phyloP scores from a whole-genome alignment of 2,888 invertebrate species.

The Saturnia pavonia region DNA sequence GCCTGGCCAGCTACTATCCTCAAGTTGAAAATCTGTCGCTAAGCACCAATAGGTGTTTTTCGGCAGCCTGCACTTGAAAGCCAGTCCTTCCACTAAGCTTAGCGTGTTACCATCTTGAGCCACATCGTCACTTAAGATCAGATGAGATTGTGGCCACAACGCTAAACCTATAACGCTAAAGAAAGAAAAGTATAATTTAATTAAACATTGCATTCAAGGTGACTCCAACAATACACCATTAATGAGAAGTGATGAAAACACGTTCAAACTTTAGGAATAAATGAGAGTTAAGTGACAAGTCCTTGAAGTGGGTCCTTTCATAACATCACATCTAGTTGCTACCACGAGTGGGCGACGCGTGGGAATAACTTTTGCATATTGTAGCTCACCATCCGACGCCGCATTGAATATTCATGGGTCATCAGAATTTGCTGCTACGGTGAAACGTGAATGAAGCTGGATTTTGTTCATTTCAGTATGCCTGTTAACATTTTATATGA shows the following conservation, averaged over 20 bases:
- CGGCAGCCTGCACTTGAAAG: too few species aligned
- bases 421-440: slow-evolving; percentile 8
- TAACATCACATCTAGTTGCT: neutral
- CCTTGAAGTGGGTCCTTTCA: slow-evolving; percentile 9
- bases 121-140: too few species aligned
- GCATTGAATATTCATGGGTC: slow-evolving; percentile 38
- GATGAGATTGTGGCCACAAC: too few species aligned
- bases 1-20: too few species aligned
- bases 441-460: slow-evolving; percentile 4
- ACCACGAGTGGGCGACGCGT: slow-evolving; percentile 10
- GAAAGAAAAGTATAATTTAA: neutral
- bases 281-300: neutral
- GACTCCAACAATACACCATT: neutral
- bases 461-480: neutral
- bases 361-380: slow-evolving; percentile 35
- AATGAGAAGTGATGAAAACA: slow-evolving; percentile 4
- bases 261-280: neutral
- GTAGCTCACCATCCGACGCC: slow-evolving; percentile 24
- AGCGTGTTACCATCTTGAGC: too few species aligned
- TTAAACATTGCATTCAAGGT: neutral
- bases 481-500: neutral
- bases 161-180: too few species aligned
- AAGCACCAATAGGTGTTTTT: too few species aligned
- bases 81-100: too few species aligned
- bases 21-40: too few species aligned